Evolutionary conservation across 2,113 vertebrate genomes (phyloP).

Genomic region (Lucifuga dentata): DNA sequence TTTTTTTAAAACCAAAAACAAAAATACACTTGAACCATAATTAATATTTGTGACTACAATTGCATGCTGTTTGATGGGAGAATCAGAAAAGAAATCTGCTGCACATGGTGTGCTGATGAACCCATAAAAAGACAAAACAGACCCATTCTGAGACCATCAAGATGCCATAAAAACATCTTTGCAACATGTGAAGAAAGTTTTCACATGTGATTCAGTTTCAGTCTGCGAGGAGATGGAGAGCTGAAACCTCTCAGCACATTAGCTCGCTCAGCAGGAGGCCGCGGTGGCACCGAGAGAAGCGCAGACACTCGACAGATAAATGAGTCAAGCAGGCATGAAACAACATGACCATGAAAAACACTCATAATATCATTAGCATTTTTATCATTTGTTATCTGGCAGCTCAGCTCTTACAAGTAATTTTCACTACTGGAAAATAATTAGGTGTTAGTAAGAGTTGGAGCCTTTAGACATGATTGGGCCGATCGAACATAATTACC

Average conservation of each 20-base stretch:
- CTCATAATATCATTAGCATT: conserved; percentile 54
- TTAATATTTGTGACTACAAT: conserved; percentile 9
- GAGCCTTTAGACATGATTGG: conserved; percentile 34
- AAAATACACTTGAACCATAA: conserved; percentile 3
- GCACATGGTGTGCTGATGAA: conserved; percentile 8
- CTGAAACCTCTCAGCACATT: conserved; percentile 74
- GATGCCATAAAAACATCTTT: conserved; percentile 9
- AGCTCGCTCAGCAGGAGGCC: conserved; percentile 64
- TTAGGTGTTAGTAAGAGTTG: conserved; percentile 32
- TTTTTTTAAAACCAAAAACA: not conserved
- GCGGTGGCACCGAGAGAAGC: conserved; percentile 55
- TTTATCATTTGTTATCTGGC: conserved; percentile 36
- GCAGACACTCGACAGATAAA: conserved; percentile 49
- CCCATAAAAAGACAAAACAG: conserved; percentile 25
- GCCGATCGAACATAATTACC: conserved; percentile 27
- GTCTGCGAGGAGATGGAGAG: conserved; percentile 47
- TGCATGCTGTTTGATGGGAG: not conserved
- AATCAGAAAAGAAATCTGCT: conserved; percentile 35
- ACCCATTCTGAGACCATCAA: conserved; percentile 11
- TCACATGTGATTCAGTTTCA: conserved; percentile 36
- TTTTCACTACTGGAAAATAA: conserved; percentile 62
- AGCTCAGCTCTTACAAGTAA: conserved; percentile 19
- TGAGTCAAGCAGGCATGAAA: conserved; percentile 67
- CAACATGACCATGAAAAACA: conserved; percentile 64
- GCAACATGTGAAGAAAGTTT: conserved; percentile 42